Conservation (phyloP, 2,113 vertebrate species). For the Alligator sinensis region DNA sequence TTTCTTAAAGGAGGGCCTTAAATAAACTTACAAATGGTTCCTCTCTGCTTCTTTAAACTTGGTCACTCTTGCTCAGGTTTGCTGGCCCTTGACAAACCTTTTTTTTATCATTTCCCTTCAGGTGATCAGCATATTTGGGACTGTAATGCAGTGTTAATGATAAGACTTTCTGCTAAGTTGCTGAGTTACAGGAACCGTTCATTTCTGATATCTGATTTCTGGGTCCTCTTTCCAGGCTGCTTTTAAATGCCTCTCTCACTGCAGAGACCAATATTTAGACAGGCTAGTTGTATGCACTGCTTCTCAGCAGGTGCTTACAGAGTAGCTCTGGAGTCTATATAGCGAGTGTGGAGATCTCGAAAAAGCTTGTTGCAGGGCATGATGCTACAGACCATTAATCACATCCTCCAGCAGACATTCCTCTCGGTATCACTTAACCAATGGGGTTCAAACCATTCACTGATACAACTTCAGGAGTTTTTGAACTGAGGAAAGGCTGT, state of each 20-base stretch:
- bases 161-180: constrained; percentile 27
- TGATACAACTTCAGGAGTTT: neutral
- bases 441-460: fast-evolving
- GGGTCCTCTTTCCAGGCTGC: neutral
- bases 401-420: fast-evolving
- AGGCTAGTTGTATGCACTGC: neutral
- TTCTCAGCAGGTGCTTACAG: neutral
- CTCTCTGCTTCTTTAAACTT: constrained; percentile 53
- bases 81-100: constrained; percentile 1
- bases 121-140: neutral
- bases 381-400: neutral
- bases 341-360: neutral
- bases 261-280: neutral
- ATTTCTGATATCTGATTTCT: neutral
- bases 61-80: constrained; percentile 24
- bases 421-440: fast-evolving
- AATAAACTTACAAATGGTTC: constrained; percentile 27
- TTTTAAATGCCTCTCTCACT: neutral
- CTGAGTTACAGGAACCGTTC: constrained; percentile 26
- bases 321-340: neutral
- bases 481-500: neutral
- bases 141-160: neutral
- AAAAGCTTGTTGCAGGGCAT: neutral
- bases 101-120: constrained; percentile 48
- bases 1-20: neutral